Conservation (phyloP, 2,113 vertebrate genomes). For the Copsychus sechellarum region DNA sequence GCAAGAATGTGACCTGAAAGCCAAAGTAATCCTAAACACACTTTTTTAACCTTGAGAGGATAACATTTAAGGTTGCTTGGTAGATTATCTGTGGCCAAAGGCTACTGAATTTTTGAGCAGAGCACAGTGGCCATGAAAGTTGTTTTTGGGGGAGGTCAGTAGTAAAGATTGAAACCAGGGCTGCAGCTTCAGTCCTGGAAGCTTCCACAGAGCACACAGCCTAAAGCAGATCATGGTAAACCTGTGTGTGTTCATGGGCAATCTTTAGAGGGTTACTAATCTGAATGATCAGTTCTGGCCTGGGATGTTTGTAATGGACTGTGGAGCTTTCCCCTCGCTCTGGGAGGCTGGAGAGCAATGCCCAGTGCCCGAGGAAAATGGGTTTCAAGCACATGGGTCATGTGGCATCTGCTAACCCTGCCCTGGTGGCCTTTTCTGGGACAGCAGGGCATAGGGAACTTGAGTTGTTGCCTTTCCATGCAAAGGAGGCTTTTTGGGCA, state of each 20-base stretch:
- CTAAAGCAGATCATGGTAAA: not conserved
- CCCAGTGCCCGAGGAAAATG: not conserved
- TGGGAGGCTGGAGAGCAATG: not conserved
- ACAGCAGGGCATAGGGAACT: not conserved
- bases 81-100: not conserved
- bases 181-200: not conserved
- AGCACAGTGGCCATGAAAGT: not conserved
- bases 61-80: not conserved
- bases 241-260: fast-evolving
- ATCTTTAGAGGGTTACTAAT: not conserved
- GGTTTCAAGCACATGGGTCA: not conserved
- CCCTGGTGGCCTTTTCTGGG: not conserved
- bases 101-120: not conserved
- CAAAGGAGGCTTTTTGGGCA: not conserved
- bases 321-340: not conserved
- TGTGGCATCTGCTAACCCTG: not conserved
- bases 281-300: not conserved
- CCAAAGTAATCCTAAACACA: not conserved
- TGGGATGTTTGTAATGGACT: not conserved
- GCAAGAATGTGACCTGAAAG: conserved; percentile 29
- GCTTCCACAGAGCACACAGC: not conserved
- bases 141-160: not conserved
- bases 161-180: not conserved
- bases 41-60: not conserved
- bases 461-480: not conserved